Evolutionary conservation across 2,113 vertebrate species (phyloP).

Genomic region (Cottus gobio): DNA sequence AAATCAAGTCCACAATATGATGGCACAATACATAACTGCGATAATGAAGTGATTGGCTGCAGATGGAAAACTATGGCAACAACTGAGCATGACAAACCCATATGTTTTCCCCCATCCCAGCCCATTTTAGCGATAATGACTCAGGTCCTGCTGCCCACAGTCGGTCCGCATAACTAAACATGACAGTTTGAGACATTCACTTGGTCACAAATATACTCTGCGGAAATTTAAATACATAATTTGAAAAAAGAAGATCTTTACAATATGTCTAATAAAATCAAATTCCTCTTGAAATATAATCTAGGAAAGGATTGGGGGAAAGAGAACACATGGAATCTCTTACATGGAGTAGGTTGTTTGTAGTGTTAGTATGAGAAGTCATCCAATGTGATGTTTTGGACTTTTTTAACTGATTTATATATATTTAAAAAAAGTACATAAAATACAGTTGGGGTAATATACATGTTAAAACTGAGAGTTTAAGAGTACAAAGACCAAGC

Average conservation of each 20-base stretch:
- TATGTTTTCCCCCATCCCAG: not conserved
- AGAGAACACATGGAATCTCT: not conserved
- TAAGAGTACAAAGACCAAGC: not conserved
- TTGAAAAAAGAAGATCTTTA: not conserved
- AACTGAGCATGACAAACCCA: not conserved
- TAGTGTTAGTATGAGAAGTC: not conserved
- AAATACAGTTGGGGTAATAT: not conserved
- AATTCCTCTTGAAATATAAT: not conserved
- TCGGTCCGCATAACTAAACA: slow-evolving; percentile 17
- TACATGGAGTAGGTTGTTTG: not conserved
- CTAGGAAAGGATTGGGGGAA: not conserved
- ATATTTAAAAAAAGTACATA: not conserved
- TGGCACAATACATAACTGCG: not conserved
- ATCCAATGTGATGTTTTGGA: not conserved
- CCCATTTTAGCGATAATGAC: slow-evolving; percentile 19
- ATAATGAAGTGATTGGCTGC: slow-evolving; percentile 1
- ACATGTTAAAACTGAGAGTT: not conserved
- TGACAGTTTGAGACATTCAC: slow-evolving; percentile 7
- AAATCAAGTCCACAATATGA: slow-evolving; percentile 1
- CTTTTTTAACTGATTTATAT: not conserved
- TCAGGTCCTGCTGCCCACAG: slow-evolving; percentile 6
- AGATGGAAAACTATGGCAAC: slow-evolving; percentile 4
- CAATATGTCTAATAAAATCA: not conserved
- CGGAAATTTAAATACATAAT: slow-evolving; percentile 10
- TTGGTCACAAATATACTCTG: not conserved